phyloP scores from a whole-genome alignment of 2,797 vertebrate species.

The Rhodeus uyekii region DNA sequence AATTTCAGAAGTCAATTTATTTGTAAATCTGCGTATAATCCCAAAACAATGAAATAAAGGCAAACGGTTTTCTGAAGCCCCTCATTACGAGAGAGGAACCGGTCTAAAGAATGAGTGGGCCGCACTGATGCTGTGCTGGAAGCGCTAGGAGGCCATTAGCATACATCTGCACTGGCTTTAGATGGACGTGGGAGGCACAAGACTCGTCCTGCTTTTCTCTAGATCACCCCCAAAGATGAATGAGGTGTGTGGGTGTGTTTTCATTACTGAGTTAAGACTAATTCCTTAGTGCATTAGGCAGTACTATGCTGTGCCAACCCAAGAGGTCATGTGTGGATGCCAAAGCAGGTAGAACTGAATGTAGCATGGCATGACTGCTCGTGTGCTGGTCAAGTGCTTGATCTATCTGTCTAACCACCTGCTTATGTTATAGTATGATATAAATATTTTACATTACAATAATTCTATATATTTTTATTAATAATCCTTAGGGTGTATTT shows the following conservation, averaged over 20 bases:
- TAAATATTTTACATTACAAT: too few species aligned
- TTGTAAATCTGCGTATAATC: constrained; percentile 3
- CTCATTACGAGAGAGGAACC: constrained; percentile 18
- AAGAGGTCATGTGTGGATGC: constrained; percentile 15
- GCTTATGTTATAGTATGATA: neutral
- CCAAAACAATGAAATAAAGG: constrained; percentile 19
- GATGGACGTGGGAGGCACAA: constrained; percentile 7
- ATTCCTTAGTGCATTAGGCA: constrained; percentile 33
- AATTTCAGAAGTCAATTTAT: constrained; percentile 5
- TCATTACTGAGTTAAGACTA: constrained; percentile 33
- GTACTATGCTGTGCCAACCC: constrained; percentile 1
- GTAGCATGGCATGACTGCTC: neutral
- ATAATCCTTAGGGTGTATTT: neutral
- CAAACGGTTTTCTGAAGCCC: neutral
- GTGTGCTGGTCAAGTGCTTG: neutral
- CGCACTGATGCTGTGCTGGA: constrained; percentile 3
- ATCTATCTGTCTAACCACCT: neutral
- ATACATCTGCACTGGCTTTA: constrained; percentile 35
- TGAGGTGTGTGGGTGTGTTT: constrained; percentile 41
- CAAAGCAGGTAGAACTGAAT: neutral
- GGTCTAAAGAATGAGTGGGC: constrained; percentile 30
- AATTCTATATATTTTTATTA: neutral
- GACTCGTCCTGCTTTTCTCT: constrained; percentile 9
- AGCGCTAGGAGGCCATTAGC: constrained; percentile 34
- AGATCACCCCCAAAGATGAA: constrained; percentile 39